Base-by-base conservation (phyloP, 2,797 vertebrate genomes). In the Hyperoplus immaculatus region DNA sequence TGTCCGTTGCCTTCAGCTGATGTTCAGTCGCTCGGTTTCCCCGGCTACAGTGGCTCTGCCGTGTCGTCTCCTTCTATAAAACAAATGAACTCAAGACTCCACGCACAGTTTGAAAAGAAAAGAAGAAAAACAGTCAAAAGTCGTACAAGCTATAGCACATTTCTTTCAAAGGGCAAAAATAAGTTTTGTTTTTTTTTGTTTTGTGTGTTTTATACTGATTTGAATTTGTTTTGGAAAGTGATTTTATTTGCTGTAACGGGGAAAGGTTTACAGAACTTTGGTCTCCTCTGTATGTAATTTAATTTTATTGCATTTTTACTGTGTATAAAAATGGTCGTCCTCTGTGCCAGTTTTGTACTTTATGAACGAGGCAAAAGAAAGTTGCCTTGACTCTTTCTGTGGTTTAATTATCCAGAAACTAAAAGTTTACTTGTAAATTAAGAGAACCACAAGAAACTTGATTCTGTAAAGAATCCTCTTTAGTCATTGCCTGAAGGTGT, bases 331-430 rank as follows among this genome's bases (percentile, higher is more conserved):
- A 97, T 91, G 95, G 86, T 92, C 95, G 96, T 98, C 96, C 96
- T 97, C 96, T 96, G 97, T 98, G 97, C 97, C 97, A 98, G 97
- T 99, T 99, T 99, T 99, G 96, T 99, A 98, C 97, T 97, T 96
- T 95, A 96, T 95, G 96, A 96, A 95, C 92, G 94, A 97, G 97
- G 97, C 95, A 95, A 92, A 92, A 93, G 93, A 92, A 92, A 94
- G 92, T 93, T 95, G 97, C 96, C 97, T 97, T 95, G 94, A 94
- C 80, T 96, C 96, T 95, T 96, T 89, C 88, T 91, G 97, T 97
- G 97, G 97, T 97, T 98, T 96, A 86, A 92, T 95, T 97, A 97
- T 97, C 96, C 95, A 96, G 80, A 90, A 97, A 97, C 95, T 96
- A 96, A 29, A 29, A 96, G 97, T 99, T 99, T 98, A 99, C 97